Base-by-base conservation (phyloP, 2,888 invertebrate species). In the Xylocampa areola region DNA sequence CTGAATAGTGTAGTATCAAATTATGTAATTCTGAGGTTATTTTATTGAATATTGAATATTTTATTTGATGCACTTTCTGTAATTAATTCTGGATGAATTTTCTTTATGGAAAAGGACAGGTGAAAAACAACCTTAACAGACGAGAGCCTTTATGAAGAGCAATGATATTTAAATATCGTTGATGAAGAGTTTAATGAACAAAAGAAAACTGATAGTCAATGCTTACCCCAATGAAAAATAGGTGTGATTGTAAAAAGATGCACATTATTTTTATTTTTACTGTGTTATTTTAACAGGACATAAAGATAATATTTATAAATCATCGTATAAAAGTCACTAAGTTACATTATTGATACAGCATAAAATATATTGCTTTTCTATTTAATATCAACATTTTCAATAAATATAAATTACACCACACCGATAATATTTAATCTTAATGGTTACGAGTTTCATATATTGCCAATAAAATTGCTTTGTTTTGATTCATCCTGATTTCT, bases 11-110 rank as follows among this genome's bases (percentile, higher is more conserved):
- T 68, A 55, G 64, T 77, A 79, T 74, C 71, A 32, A 8, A 44
- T 80, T 65, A 59, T 63, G 57, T 68, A 70, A 76, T 71, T 72
- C 47, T 53, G 61, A 70, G 67, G 64, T 75, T 68, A 69, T 64
- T 73, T 25, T 49, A 40, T n/a, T n/a, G n/a, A n/a, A 33, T 47
- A 57, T 45, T 48, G 33, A 36, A 48, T 55, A 44, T 40, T 13
- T n/a, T 16, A 11, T 43, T 66, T 49, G 11, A 16, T 49, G 48
- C 47, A 43, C 17, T 40, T n/a, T 49, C 21, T 39, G n/a, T 8
- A 25, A n/a, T n/a, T n/a, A n/a, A n/a, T n/a, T n/a, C n/a, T n/a
- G n/a, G n/a, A n/a, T n/a, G n/a, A n/a, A n/a, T n/a, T n/a, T n/a
- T n/a, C n/a, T n/a, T n/a, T n/a, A n/a, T n/a, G n/a, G n/a, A n/a